Evolutionary conservation across 2,888 invertebrate genomes (phyloP), one percentile per base, ranked within the genome.

Genomic region (Troilus luridus): DNA sequence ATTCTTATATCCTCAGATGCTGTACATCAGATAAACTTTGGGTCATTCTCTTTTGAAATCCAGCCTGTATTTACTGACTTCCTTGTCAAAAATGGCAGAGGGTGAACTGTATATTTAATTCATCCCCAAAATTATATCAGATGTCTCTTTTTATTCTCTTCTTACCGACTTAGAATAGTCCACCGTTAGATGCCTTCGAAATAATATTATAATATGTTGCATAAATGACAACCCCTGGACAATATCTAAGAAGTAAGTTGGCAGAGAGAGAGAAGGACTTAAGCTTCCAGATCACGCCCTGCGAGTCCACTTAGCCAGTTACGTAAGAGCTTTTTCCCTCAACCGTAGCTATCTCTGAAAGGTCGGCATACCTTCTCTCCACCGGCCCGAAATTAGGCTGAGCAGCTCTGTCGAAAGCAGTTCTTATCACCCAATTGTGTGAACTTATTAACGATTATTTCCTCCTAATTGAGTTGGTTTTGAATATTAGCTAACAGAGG

Each of bases 331-430:
- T 85, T 21, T 58, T 85, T 85, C 27, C 85, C 85, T 85, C 85
- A 58, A 85, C 56, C 85, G 85, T 54, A 85, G 54, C 85, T 77
- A 77, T 77, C 72, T 77, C 41, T 9, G 72, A 77, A 77, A 77
- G 72, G 72, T 77, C 72, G 72, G 41, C 72, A 77, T 77, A 41
- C 72, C 72, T 24, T 17, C 8, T 27, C 72, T 77, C 72, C 72
- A 77, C 27, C 72, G 0, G 41, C 7, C 72, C 72, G 72, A 77
- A 77, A 77, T 77, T 77, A 41, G 72, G 72, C 27, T 77, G 19
- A 14, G 27, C 7, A 77, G 8, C n/a, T 77, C 72, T 77, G 72
- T 17, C 72, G 72, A 77, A 77, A 77, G 72, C 27, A 17, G 17
- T 17, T 77, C 72, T 77, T 77, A 67, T 67, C 67, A 24, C 41